Evolutionary conservation across 2,113 vertebrate genomes (phyloP), one percentile per base, ranked within the genome.

Genomic region (Scortum barcoo): DNA sequence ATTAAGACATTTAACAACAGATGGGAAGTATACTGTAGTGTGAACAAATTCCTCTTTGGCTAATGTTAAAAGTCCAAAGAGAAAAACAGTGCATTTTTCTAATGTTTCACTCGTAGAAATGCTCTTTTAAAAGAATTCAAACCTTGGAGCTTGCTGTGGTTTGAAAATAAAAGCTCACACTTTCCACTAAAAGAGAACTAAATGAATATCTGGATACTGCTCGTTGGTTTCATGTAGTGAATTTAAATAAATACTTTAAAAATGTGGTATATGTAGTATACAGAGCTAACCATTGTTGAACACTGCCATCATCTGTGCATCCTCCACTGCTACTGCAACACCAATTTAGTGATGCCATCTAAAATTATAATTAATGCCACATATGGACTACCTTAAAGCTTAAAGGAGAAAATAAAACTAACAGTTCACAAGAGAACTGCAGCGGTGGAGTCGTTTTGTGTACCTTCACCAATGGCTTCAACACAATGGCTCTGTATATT

Each of bases 211-310:
- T 73, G 26, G 68, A 72, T 57, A 66, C 72, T 80, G 77, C 77
- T 72, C 84, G 56, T 79, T 65, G 56, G 40, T 58, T 67, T 60
- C 51, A 53, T 51, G 20, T 48, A 53, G 38, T 78, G 20, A 85
- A 74, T 71, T 10, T 57, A 14, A 85, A 87, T 84, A 75, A 89
- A 87, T 84, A 89, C 68, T 28, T 66, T 53, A 17, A 71, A 87
- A 88, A 71, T 0, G 6, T 53, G 22, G 40, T 58, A 11, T 9
- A n/a, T n/a, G n/a, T n/a, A 46, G 2, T 51, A 26, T 51, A 71
- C 30, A 81, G 11, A 42, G 10, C 22, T 13, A 40, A 53, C 65
- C 69, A 86, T 12, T 16, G 57, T 48, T 66, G n/a, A 70, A 72
- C 42, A 72, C 30, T 7, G 0, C 17, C 10, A 6, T 74, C 16